Conservation (phyloP, 2,113 vertebrate genomes). For the Chionomys nivalis region DNA sequence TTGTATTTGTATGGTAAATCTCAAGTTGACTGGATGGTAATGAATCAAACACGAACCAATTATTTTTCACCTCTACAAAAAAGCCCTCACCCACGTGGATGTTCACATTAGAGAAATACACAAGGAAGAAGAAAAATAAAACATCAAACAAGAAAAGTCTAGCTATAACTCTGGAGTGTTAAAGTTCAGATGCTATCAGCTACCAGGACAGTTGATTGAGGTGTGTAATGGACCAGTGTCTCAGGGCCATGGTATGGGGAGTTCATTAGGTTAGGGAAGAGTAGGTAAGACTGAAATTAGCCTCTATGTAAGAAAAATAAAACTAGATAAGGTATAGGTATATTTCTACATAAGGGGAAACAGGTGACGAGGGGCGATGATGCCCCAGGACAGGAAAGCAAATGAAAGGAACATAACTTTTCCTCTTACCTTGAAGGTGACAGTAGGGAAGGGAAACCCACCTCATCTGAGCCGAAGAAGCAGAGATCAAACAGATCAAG, state of each 20-base stretch:
- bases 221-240: not conserved
- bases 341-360: not conserved
- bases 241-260: not conserved
- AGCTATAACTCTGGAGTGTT: not conserved
- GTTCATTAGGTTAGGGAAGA: not conserved
- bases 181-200: not conserved
- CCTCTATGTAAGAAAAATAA: not conserved
- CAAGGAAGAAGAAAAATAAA: conserved; percentile 35
- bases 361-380: not conserved
- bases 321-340: not conserved
- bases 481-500: not conserved
- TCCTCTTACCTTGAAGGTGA: not conserved
- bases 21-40: not conserved
- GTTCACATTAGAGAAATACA: not conserved
- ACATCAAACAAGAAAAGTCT: not conserved
- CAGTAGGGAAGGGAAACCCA: not conserved
- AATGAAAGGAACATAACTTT: not conserved
- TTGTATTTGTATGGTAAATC: not conserved
- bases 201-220: not conserved
- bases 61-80: not conserved
- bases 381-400: not conserved
- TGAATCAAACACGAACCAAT: not conserved
- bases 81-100: not conserved
- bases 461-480: not conserved
- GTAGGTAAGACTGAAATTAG: not conserved